Conservation (phyloP, 2,888 invertebrate genomes). For the Plagodis dolabraria region DNA sequence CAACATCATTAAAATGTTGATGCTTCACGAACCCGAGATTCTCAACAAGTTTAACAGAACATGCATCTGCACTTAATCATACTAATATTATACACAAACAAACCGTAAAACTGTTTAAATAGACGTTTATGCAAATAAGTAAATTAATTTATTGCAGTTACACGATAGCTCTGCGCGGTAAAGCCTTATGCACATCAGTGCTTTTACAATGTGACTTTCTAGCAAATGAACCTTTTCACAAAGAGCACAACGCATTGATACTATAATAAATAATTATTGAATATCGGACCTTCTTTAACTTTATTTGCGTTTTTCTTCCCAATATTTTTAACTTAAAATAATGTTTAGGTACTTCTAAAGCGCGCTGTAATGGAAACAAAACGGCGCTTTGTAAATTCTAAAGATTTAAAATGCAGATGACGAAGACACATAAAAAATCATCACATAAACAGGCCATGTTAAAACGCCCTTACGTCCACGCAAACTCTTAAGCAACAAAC, state of each 20-base stretch:
- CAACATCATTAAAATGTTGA: background rate
- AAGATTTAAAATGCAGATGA: background rate
- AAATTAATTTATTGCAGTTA: constrained; percentile 63
- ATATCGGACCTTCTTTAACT: too few species aligned
- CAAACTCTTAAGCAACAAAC: constrained; percentile 46
- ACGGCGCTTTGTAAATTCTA: too few species aligned
- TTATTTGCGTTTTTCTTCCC: too few species aligned
- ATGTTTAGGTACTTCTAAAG: too few species aligned
- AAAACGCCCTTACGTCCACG: constrained; percentile 21
- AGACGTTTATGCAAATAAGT: constrained; percentile 69
- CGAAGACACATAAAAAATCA: background rate
- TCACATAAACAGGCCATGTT: background rate
- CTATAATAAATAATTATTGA: too few species aligned
- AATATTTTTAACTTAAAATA: too few species aligned
- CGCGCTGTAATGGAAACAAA: too few species aligned
- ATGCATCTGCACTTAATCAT: constrained; percentile 42
- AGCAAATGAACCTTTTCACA: background rate
- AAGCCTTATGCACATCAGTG: constrained; percentile 45
- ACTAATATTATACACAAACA: constrained; percentile 51
- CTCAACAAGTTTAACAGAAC: constrained; percentile 19
- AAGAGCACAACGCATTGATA: background rate
- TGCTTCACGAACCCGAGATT: background rate
- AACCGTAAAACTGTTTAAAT: constrained; percentile 62
- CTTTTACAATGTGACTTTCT: background rate
- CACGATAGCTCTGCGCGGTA: constrained; percentile 52